Evolutionary conservation across 1,140 invertebrate species (phyloP), one percentile per base, ranked within the genome.

Genomic region (Lithobius niger): DNA sequence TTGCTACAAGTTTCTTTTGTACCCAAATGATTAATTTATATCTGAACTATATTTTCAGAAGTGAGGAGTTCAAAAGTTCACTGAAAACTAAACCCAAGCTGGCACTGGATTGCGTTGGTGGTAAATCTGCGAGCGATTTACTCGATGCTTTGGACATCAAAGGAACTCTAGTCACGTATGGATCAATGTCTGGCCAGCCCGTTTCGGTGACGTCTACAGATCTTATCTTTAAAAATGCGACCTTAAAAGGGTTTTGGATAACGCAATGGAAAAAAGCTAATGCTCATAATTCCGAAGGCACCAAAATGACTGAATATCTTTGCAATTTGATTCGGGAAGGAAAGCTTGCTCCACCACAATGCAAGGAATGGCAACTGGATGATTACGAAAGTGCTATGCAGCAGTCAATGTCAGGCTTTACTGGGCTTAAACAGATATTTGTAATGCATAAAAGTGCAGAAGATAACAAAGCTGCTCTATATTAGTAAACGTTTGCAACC

Each of bases 181-280:
- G 95, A 19, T 94, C 88, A 27, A 98, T 99, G 95, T 92, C 91
- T 0, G 79, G 85, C 57, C 85, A 95, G 65, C 93, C 94, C 26
- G 76, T 97, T 0, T 84, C 75, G 2, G 76, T 87, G 54, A 85
- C 88, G 52, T 87, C 87, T 3, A 80, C 84, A 1, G 77, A 82
- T 28, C 77, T 97, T 42, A 97, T 99, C 65, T 99, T 99, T 66
- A 94, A 93, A 67, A 81, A 97, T 69, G 76, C 96, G 53, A 74
- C 74, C 44, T 76, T 92, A 6, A 71, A 76, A 67, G 96, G 95
- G n/a, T 98, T 88, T 72, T 99, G 96, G 96, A 92, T 97, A 85
- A 88, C 91, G 0, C 72, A 80, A 47, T 99, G 93, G 92, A 76
- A 74, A 59, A 59, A 63, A 19, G 51, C 69, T 18, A 67, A 74